Percentiles rank a stretch among this genome's conserved stretches.
Conservation (phyloP, 1,140 invertebrate genomes). For the Prorops nasuta region DNA sequence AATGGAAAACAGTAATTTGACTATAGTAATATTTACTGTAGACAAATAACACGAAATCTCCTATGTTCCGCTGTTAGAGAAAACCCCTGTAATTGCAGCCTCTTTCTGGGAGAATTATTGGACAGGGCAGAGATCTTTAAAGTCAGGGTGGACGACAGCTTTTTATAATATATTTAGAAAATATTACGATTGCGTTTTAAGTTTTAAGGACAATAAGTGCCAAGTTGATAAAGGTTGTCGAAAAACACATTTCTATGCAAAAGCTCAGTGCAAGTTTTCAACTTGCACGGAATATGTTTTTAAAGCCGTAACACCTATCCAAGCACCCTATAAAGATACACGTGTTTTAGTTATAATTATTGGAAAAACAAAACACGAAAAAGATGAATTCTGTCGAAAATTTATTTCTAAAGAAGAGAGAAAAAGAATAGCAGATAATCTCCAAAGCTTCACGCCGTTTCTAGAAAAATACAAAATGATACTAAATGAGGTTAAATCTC, state of each 20-base stretch:
- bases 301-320: not conserved
- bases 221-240: not conserved
- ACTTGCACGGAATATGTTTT: not conserved
- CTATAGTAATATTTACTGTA: too few species aligned
- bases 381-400: not conserved
- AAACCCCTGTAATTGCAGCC: too few species aligned
- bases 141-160: not conserved
- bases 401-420: not conserved
- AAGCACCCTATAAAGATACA: not conserved
- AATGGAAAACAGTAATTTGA: too few species aligned
- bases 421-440: not conserved
- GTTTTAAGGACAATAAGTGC: not conserved
- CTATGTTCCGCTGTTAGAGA: too few species aligned
- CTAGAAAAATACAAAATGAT: not conserved
- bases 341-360: not conserved
- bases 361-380: not conserved
- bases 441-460: not conserved
- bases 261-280: not conserved
- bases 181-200: not conserved
- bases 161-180: not conserved
- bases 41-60: too few species aligned
- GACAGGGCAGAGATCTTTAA: not conserved
- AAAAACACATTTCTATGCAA: not conserved
- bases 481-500: not conserved
- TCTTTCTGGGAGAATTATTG: not conserved